Evolutionary conservation across 2,797 vertebrate genomes (phyloP), one percentile per base, ranked within the genome.

Genomic region (Sebastes kiyomatsui): DNA sequence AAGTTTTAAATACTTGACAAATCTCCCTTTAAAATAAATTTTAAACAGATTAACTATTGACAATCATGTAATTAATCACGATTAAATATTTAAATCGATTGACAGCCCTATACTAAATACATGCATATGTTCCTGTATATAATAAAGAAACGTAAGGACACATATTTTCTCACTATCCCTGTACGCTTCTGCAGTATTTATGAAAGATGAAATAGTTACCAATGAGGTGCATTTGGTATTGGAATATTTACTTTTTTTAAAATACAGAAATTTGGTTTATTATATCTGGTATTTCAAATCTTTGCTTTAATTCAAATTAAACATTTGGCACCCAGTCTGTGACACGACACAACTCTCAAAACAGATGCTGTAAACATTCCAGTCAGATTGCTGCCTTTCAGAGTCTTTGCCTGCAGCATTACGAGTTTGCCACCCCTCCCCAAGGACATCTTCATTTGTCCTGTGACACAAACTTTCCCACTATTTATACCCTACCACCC

Each of bases 401-500:
- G 14, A 76, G 75, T 28, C 32, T 84, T 65, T 71, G 72, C 25
- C 16, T 25, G 59, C 58, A 54, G 73, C 75, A 72, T 14, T 72
- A 58, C 16, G 33, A 64, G 77, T 76, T 72, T 84, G 42, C 81
- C 72, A 5, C 67, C 60, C 61, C 27, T 66, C 33, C 58, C 78
- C 52, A 56, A 80, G 49, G 85, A 82, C 67, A 69, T 78, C 61
- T 85, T 85, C 64, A 77, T 69, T 87, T 71, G 74, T 87, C 84
- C 89, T 81, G 72, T 83, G 78, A 92, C 89, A 86, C 75, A 86
- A 88, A 84, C 88, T 69, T 92, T 85, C 84, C 85, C 82, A 81
- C 90, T 92, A 86, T 93, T 90, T 90, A 90, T 85, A 93, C 82
- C 82, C 66, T 42, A 12, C 62, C 22, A 64, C 74, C 82, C 38